Base-by-base conservation (phyloP, 2,113 vertebrate species). In the Chlorodrepanis virens region DNA sequence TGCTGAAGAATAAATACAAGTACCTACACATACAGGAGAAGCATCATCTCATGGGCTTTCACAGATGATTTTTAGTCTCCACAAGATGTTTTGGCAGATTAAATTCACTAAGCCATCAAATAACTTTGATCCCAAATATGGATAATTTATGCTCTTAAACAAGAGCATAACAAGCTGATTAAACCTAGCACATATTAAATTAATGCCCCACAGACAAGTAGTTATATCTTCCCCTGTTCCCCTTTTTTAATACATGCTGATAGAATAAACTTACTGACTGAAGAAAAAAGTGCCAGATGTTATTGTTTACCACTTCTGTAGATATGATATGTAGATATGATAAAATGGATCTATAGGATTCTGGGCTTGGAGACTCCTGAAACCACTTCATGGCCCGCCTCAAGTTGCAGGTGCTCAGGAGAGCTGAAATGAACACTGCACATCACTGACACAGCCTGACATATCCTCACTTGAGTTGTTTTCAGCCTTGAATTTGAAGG, bases 271-370 rank as follows among this genome's bases (percentile, higher is more conserved):
- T 68, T 87, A 54, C 11, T 59, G 24, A 47, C 37, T 47, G 22
- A 56, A 89, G 25, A 56, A 91, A 71, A 89, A 68, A 29, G 21
- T 57, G n/a, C 28, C 47, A 9, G 8, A 10, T 94, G 1, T 37
- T 52, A 37, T 2, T 60, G 24, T 83, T 78, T 79, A 42, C 23
- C 69, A 29, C 56, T 63, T 53, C 29, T 94, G 24, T 33, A 56
- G 19, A 56, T 54, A 33, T 20, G 18, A 31, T 31, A 20, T 54
- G 53, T 31, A 31, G 53, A 31, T 0, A 42, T 75, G 19, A 60
- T 68, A 78, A 91, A 89, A 95, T 74, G 44, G 49, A 40, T 13
- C 35, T 5, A 9, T 49, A 65, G 57, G n/a, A 93, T 94, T 89
- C 65, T 93, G 74, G 80, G 29, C 57, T 68, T 89, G 33, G 47